A percentile compares a stretch with the other conserved stretches of the same genome.
phyloP scores from a whole-genome alignment of 2,113 vertebrate species.

The Lethenteron camtschaticum region DNA sequence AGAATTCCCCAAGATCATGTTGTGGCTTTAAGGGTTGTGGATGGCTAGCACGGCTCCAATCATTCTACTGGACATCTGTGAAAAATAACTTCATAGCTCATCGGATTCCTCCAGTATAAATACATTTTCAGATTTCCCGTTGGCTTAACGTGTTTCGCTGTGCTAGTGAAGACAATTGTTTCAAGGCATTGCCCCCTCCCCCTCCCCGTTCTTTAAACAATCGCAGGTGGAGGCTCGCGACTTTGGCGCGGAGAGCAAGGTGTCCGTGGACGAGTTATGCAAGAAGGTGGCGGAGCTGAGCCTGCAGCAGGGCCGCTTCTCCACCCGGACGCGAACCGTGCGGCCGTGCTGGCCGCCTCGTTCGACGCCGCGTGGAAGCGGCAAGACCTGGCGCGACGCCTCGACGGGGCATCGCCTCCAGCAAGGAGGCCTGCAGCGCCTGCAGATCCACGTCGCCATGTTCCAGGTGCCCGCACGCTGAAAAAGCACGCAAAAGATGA shows the following conservation, averaged over 20 bases:
- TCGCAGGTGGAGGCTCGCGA: constrained; percentile 62
- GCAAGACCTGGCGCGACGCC: constrained; percentile 55
- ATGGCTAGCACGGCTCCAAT: too few relatives aligned
- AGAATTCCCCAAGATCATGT: too few relatives aligned
- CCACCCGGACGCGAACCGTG: constrained; percentile 71
- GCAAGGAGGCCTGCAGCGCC: constrained; percentile 77
- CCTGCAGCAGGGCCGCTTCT: constrained; percentile 47
- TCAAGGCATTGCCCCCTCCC: too few relatives aligned
- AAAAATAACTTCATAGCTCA: too few relatives aligned
- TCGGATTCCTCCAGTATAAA: too few relatives aligned
- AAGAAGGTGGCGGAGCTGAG: constrained; percentile 81
- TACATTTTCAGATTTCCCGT: too few relatives aligned
- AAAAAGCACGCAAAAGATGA: too few relatives aligned
- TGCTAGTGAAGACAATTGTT: too few relatives aligned
- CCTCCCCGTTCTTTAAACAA: too few relatives aligned
- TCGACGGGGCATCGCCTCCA: constrained; percentile 66
- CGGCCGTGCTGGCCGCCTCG: constrained; percentile 66
- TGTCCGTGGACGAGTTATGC: constrained; percentile 78
- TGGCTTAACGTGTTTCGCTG: too few relatives aligned
- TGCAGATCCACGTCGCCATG: constrained; percentile 76
- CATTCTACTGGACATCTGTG: too few relatives aligned
- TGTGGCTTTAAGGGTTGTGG: too few relatives aligned
- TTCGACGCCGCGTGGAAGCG: constrained; percentile 94
- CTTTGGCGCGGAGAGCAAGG: constrained; percentile 80
- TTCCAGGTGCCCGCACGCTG: constrained; percentile 44